Conservation (phyloP, 2,888 invertebrate genomes). For the Diploptera punctata region DNA sequence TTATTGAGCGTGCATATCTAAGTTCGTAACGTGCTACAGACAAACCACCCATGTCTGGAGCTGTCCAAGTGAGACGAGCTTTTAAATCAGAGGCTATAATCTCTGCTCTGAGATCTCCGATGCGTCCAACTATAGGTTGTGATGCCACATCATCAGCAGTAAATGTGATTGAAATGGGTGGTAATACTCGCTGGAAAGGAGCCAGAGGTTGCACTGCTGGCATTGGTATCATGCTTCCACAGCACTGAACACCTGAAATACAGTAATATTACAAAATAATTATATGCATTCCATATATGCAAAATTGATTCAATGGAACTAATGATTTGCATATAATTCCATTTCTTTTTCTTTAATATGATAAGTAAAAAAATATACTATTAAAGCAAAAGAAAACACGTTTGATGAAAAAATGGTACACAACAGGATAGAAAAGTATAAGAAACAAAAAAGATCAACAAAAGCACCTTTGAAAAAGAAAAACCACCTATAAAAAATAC, state of each 20-base stretch:
- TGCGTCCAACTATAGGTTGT: conserved; percentile 56
- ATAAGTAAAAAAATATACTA: too few species aligned
- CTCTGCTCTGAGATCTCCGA: conserved; percentile 62
- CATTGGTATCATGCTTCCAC: conserved; percentile 60
- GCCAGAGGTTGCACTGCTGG: conserved; percentile 57
- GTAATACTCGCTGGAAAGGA: conserved; percentile 60
- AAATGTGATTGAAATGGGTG: conserved; percentile 58
- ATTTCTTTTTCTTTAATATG: too few species aligned
- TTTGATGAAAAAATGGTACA: too few species aligned
- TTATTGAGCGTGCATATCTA: conserved; percentile 44
- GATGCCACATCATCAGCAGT: conserved; percentile 52
- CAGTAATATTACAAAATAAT: too few species aligned
- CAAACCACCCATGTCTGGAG: conserved; percentile 63
- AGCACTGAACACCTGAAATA: conserved; percentile 56
- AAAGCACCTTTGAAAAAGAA: too few species aligned
- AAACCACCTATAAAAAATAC: too few species aligned
- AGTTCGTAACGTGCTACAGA: conserved; percentile 61
- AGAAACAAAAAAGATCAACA: too few species aligned
- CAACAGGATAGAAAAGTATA: too few species aligned
- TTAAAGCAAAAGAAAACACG: too few species aligned
- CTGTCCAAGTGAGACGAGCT: conserved; percentile 63
- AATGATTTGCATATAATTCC: too few species aligned
- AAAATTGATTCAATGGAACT: too few species aligned
- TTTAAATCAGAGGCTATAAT: conserved; percentile 58
- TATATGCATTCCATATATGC: too few species aligned